phyloP scores from a whole-genome alignment of 2,888 invertebrate species.

The Diarsia brunnea region DNA sequence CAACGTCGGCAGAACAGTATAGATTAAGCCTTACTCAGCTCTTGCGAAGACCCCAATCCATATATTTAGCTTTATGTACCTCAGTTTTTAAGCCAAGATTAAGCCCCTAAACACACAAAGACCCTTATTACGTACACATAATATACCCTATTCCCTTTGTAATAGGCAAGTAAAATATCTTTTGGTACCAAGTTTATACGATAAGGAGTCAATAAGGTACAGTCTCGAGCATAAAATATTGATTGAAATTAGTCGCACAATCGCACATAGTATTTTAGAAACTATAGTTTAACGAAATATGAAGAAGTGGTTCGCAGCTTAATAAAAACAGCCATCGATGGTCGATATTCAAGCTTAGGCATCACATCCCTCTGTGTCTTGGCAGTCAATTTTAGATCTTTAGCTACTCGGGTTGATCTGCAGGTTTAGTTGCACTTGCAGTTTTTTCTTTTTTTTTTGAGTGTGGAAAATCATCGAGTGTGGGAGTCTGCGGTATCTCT shows the following conservation, averaged over 20 bases:
- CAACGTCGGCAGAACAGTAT: not conserved
- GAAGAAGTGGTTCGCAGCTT: not conserved
- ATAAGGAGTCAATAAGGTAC: slow-evolving; percentile 43
- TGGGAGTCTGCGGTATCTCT: too few species aligned
- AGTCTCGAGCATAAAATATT: not conserved
- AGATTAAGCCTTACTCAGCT: slow-evolving; percentile 9
- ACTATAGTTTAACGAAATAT: not conserved
- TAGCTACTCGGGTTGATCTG: too few species aligned
- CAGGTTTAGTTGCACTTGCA: too few species aligned
- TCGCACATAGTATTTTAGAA: not conserved
- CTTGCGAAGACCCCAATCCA: not conserved
- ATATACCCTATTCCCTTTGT: slow-evolving; percentile 47
- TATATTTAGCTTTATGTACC: slow-evolving; percentile 18
- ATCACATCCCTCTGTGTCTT: not conserved
- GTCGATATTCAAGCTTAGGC: not conserved
- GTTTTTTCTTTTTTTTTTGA: too few species aligned
- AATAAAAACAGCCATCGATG: not conserved
- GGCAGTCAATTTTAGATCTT: not conserved
- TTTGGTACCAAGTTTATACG: slow-evolving; percentile 19
- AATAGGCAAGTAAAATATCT: slow-evolving; percentile 41
- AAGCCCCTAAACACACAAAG: slow-evolving; percentile 52
- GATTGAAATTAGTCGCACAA: not conserved
- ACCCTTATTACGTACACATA: slow-evolving; percentile 34
- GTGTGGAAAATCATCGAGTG: too few species aligned
- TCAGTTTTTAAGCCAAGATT: slow-evolving; percentile 52